Conservation (phyloP, 2,113 vertebrate genomes). For the Bubo scandiacus region DNA sequence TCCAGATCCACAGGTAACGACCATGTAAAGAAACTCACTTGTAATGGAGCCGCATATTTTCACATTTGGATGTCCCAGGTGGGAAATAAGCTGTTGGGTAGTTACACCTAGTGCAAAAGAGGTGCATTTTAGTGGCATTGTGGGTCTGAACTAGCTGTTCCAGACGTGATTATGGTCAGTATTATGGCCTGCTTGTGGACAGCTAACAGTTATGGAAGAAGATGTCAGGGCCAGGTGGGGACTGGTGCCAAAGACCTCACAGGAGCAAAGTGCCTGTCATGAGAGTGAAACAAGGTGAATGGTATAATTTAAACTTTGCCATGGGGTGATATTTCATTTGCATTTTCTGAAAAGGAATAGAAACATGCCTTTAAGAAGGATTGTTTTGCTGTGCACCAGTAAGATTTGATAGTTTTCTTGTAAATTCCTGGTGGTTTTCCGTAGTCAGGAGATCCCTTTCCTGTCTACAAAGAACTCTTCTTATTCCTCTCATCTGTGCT, state of each 20-base stretch:
- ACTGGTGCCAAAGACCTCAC: slow-evolving; percentile 55
- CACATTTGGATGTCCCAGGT: neutral
- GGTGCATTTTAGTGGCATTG: slow-evolving; percentile 14
- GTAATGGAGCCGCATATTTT: neutral
- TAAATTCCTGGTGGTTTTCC: slow-evolving; percentile 64
- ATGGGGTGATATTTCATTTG: neutral
- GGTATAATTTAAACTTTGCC: slow-evolving; percentile 23
- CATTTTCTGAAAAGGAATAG: slow-evolving; percentile 36
- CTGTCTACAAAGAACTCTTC: slow-evolving; percentile 61
- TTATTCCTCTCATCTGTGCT: neutral
- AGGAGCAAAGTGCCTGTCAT: neutral
- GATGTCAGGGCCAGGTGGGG: neutral
- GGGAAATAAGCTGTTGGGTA: slow-evolving; percentile 9
- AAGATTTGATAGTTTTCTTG: slow-evolving; percentile 34
- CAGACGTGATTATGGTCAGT: slow-evolving; percentile 17
- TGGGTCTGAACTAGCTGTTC: slow-evolving; percentile 30
- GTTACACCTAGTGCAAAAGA: slow-evolving; percentile 7
- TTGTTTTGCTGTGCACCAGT: slow-evolving; percentile 32
- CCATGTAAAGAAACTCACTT: neutral
- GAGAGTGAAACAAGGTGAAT: slow-evolving; percentile 41
- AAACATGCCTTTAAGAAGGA: slow-evolving; percentile 39
- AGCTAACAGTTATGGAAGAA: slow-evolving; percentile 25
- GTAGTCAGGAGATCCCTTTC: slow-evolving; percentile 39
- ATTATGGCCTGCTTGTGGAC: slow-evolving; percentile 24
- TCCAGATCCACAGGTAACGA: neutral